These are phyloP conservation scores for Morpho helenor DNA, from an alignment of 2,888 invertebrate genomes.

Conservation along the genomic window DNA sequence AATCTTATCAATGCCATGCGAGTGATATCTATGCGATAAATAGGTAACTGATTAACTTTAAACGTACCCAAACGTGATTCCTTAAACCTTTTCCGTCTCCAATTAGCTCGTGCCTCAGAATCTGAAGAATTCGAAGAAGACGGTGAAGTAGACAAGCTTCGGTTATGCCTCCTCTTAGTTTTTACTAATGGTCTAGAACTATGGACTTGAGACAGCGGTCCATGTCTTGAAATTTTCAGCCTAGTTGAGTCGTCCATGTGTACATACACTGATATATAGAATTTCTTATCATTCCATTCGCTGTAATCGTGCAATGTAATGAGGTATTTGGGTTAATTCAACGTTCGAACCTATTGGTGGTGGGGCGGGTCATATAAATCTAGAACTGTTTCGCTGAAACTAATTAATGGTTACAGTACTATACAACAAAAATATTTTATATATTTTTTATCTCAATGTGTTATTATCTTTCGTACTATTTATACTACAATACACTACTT, in stretches of 20 bases:
- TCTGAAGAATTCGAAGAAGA: constrained; percentile 8
- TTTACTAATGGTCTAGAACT: not conserved
- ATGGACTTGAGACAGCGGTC: not conserved
- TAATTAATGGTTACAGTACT: too few species aligned
- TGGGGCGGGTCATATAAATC: not conserved
- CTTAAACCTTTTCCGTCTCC: constrained; percentile 9
- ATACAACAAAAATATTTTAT: too few species aligned
- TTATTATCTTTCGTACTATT: too few species aligned
- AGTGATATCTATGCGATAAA: not conserved
- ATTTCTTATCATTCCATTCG: constrained; percentile 7
- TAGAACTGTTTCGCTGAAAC: not conserved
- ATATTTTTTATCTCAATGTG: too few species aligned
- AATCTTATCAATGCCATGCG: not conserved
- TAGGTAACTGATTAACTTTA: not conserved
- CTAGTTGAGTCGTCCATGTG: constrained; percentile 6
- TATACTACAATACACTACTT: too few species aligned
- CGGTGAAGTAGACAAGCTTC: constrained; percentile 5
- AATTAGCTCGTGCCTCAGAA: constrained; percentile 9
- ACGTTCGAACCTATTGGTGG: not conserved
- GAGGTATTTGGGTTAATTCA: not conserved
- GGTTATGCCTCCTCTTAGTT: constrained; percentile 3
- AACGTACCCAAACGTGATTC: constrained; percentile 7
- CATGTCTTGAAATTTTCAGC: not conserved
- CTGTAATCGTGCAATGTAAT: constrained; percentile 4
- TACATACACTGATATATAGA: constrained; percentile 7